These are phyloP conservation scores for Catamblyrhynchus diadema DNA, from an alignment of 2,797 vertebrate species.

Conservation along the genomic window DNA sequence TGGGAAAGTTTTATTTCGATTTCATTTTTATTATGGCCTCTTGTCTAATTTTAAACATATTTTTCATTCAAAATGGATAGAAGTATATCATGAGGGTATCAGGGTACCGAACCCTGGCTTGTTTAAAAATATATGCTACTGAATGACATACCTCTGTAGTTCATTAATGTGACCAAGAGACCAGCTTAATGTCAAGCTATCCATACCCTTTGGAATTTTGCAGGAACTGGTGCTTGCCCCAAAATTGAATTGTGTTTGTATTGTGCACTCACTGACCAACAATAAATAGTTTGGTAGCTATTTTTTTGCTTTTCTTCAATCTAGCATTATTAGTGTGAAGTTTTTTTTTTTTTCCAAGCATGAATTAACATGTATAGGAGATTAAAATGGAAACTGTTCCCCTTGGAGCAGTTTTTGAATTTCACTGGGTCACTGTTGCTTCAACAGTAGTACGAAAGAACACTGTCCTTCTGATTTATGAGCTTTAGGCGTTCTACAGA, in stretches of 20 bases:
- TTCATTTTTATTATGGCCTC: neutral
- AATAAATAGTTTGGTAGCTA: neutral
- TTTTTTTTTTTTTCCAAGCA: neutral
- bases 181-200: neutral
- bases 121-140: neutral
- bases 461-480: neutral
- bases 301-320: neutral
- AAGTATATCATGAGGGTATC: neutral
- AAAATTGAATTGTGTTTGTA: neutral
- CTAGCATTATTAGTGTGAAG: neutral
- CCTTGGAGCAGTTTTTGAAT: neutral
- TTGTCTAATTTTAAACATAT: neutral
- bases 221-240: neutral
- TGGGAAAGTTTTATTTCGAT: neutral
- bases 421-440: neutral
- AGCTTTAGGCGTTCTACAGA: slow-evolving; percentile 1
- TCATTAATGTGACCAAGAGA: neutral
- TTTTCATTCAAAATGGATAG: neutral
- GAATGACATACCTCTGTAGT: neutral
- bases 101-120: neutral
- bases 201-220: neutral
- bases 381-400: neutral
- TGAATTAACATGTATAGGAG: neutral
- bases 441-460: neutral
- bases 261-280: neutral